Conservation (phyloP, 2,888 invertebrate species). For the Netelia inedita region DNA sequence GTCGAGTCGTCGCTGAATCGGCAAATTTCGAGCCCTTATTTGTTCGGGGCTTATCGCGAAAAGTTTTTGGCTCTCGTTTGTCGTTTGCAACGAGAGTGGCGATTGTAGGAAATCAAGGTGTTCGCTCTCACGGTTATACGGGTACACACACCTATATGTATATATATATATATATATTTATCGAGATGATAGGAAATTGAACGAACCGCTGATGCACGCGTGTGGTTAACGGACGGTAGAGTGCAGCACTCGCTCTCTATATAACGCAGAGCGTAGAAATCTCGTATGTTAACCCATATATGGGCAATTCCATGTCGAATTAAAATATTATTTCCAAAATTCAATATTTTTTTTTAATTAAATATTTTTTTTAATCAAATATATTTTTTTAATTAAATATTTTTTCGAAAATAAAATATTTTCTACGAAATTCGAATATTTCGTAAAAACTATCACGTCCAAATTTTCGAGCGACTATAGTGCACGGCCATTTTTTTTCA, state of each 20-base stretch:
- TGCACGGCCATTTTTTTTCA: too few species aligned
- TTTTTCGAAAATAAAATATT: too few species aligned
- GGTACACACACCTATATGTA: neutral
- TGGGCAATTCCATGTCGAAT: neutral
- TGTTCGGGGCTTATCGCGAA: neutral
- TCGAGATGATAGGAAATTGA: neutral
- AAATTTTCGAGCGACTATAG: too few species aligned
- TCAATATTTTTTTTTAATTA: too few species aligned
- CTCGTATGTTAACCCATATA: neutral
- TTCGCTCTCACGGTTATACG: constrained; percentile 42
- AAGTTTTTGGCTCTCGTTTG: neutral
- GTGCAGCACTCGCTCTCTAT: neutral
- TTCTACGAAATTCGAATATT: too few species aligned
- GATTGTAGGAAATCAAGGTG: constrained; percentile 27
- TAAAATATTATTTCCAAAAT: too few species aligned
- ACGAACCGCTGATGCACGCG: constrained; percentile 30
- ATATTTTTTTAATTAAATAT: too few species aligned
- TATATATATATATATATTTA: neutral
- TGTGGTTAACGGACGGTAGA: constrained; percentile 13
- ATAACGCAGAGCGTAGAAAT: neutral
- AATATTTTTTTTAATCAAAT: too few species aligned
- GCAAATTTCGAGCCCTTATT: neutral
- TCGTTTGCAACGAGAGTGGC: neutral
- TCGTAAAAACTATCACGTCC: too few species aligned
- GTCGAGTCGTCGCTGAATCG: neutral